phyloP scores from a whole-genome alignment of 2,113 vertebrate genomes.

The Xyliphius kryptos region DNA sequence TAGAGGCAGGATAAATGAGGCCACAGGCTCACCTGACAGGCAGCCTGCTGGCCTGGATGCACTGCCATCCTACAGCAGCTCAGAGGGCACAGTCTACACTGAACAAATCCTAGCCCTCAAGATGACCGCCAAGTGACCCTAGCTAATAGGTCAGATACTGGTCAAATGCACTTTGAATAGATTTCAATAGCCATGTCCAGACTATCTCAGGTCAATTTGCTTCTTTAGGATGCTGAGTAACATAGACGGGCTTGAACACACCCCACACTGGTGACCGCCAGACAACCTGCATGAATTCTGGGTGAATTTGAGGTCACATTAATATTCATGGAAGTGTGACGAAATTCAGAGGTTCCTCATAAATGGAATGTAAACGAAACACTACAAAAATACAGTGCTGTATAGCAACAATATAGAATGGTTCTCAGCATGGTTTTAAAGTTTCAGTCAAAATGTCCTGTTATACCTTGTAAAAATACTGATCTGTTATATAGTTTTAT shows the following conservation, averaged over 20 bases:
- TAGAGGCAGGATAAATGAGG: constrained; percentile 68
- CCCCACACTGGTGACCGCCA: constrained; percentile 29
- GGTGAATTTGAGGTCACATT: constrained; percentile 42
- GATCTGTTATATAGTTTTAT: too few species aligned
- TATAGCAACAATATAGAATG: too few species aligned
- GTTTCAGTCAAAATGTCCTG: too few species aligned
- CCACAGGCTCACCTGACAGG: constrained; percentile 42
- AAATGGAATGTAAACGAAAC: background rate
- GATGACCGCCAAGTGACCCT: constrained; percentile 25
- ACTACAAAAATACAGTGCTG: too few species aligned
- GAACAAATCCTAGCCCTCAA: constrained; percentile 61
- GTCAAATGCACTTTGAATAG: constrained; percentile 31
- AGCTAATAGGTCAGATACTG: constrained; percentile 32
- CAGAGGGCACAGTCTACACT: constrained; percentile 45
- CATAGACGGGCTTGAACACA: constrained; percentile 13
- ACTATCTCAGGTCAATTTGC: constrained; percentile 7
- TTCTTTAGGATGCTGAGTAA: constrained; percentile 15
- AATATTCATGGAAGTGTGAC: constrained; percentile 42
- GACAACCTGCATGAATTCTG: constrained; percentile 25
- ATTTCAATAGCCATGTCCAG: constrained; percentile 33
- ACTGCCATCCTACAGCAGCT: constrained; percentile 54
- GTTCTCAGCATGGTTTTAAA: too few species aligned
- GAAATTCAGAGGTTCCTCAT: constrained; percentile 14
- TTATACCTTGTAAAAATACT: too few species aligned
- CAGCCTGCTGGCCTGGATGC: constrained; percentile 8